A percentile compares a stretch with the other conserved stretches of the same genome.
These are phyloP conservation scores for Rhagoletis pomonella DNA, from an alignment of 1,140 invertebrate species.

Conservation along the genomic window DNA sequence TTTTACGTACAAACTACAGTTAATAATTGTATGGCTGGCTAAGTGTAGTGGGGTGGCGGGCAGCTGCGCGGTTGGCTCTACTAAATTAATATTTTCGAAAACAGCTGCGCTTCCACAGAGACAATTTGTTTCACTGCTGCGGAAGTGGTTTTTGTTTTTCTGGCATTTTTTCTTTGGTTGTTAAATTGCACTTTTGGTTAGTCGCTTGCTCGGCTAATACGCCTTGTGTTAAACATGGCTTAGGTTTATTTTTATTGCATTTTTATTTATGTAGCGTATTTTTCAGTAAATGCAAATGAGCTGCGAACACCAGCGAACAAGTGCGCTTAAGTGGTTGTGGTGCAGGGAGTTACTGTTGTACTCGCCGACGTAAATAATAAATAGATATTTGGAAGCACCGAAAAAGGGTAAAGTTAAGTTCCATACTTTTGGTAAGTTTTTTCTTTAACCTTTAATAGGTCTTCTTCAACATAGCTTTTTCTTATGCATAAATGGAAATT, in stretches of 20 bases:
- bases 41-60: slow-evolving; percentile 38
- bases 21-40: slow-evolving; percentile 36
- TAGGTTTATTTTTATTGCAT: slow-evolving; percentile 26
- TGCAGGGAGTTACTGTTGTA: background rate
- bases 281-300: background rate
- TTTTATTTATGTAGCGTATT: slow-evolving; percentile 14
- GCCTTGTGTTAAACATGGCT: slow-evolving; percentile 16
- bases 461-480: too few species aligned
- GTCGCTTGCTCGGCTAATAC: slow-evolving; percentile 23
- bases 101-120: slow-evolving; percentile 41
- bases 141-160: slow-evolving; percentile 23
- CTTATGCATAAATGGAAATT: too few species aligned
- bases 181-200: slow-evolving; percentile 31
- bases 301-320: background rate
- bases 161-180: background rate
- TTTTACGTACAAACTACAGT: background rate
- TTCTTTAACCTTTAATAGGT: too few species aligned
- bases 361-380: background rate
- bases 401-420: too few species aligned
- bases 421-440: too few species aligned
- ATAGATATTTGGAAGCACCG: background rate
- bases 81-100: slow-evolving; percentile 51
- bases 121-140: background rate
- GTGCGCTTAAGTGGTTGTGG: background rate
- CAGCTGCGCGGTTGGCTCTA: slow-evolving; percentile 25